These are phyloP conservation scores for Formica aserva DNA, from an alignment of 2,888 invertebrate genomes.

Conservation along the genomic window DNA sequence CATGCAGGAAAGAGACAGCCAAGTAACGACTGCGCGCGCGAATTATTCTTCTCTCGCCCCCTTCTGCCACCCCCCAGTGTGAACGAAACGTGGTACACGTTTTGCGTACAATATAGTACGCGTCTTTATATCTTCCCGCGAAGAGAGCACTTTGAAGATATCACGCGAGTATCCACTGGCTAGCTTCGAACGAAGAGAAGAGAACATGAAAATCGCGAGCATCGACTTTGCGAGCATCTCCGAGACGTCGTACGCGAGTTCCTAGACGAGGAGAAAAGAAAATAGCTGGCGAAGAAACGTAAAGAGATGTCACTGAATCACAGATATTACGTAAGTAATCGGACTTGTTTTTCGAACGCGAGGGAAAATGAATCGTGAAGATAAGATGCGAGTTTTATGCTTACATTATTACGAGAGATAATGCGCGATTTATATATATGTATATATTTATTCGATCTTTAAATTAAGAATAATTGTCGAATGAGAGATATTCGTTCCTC, in stretches of 20 bases:
- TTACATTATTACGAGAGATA: not conserved
- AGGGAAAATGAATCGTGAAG: not conserved
- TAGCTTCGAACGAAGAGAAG: not conserved
- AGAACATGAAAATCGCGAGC: slow-evolving; percentile 27
- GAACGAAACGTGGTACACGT: not conserved
- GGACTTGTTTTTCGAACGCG: not conserved
- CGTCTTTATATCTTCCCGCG: slow-evolving; percentile 6
- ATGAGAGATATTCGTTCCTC: not conserved
- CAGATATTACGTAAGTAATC: slow-evolving; percentile 84
- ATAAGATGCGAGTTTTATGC: not conserved
- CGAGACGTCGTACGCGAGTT: not conserved
- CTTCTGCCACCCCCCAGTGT: no score
- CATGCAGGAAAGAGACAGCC: slow-evolving; percentile 22
- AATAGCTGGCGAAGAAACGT: slow-evolving; percentile 26
- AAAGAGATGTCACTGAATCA: slow-evolving; percentile 84
- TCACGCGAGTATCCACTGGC: slow-evolving; percentile 19
- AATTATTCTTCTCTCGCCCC: slow-evolving; percentile 24
- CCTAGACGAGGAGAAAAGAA: slow-evolving; percentile 25
- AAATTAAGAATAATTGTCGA: not conserved
- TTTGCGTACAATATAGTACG: not conserved
- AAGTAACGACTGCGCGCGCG: slow-evolving; percentile 8
- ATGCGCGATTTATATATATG: not conserved
- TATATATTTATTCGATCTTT: not conserved
- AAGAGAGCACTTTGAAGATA: slow-evolving; percentile 19
- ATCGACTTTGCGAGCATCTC: slow-evolving; percentile 17